Evolutionary conservation across 2,797 vertebrate species (phyloP).

Genomic region (Melanotaenia parkinsoni): DNA sequence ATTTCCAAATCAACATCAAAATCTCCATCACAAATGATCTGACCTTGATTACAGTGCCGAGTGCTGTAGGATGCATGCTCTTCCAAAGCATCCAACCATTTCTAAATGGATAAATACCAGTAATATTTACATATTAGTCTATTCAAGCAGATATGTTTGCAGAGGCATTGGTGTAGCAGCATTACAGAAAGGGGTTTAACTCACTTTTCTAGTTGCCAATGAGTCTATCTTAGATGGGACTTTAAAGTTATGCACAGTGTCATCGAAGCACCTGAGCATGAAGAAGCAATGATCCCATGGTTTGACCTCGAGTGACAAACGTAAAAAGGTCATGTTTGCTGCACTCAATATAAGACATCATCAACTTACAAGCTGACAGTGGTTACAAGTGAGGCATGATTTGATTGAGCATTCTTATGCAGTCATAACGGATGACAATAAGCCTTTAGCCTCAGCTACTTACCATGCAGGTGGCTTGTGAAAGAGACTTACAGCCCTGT

Average conservation of each 20-base stretch:
- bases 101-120: constrained; percentile 72
- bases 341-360: constrained; percentile 13
- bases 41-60: constrained; percentile 82
- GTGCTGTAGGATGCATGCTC: constrained; percentile 90
- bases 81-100: constrained; percentile 90
- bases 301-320: constrained; percentile 82
- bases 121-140: background rate
- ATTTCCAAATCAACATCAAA: constrained; percentile 71
- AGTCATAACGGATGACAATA: background rate
- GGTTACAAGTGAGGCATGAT: constrained; percentile 2
- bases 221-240: constrained; percentile 83
- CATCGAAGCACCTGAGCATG: constrained; percentile 90
- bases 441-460: constrained; percentile 38
- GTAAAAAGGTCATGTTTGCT: background rate
- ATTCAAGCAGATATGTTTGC: background rate
- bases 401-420: background rate
- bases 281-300: constrained; percentile 90
- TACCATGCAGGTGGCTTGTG: constrained; percentile 90
- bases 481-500: constrained; percentile 89
- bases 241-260: constrained; percentile 88
- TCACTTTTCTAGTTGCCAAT: constrained; percentile 88
- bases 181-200: constrained; percentile 15
- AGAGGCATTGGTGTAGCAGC: background rate
- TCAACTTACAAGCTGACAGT: background rate
- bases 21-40: constrained; percentile 73